Evolutionary conservation across 1,140 invertebrate genomes (phyloP).

Genomic region (Euura lappo): DNA sequence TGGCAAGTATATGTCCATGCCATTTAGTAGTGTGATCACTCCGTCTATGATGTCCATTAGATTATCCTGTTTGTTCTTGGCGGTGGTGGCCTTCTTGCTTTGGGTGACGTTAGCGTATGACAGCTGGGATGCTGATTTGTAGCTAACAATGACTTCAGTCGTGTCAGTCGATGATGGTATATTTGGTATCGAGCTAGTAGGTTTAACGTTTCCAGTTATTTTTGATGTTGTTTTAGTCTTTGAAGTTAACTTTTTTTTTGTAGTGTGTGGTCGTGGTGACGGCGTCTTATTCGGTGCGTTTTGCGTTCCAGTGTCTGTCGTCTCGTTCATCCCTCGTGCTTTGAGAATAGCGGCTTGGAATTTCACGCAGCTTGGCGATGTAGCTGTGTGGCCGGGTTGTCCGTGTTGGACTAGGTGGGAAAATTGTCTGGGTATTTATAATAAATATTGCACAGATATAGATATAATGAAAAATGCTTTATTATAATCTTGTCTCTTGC

Average conservation of each 20-base stretch:
- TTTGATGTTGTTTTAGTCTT: background rate
- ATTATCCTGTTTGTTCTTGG: constrained; percentile 9
- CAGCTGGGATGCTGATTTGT: constrained; percentile 6
- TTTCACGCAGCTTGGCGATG: background rate
- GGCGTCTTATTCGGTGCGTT: constrained; percentile 7
- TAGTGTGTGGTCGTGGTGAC: background rate
- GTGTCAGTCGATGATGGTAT: background rate
- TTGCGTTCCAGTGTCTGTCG: background rate
- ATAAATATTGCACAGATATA: too few species aligned
- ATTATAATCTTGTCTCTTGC: too few species aligned
- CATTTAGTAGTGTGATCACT: constrained; percentile 3
- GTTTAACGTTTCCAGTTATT: background rate
- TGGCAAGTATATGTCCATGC: constrained; percentile 5
- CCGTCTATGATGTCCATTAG: background rate
- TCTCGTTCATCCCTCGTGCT: constrained; percentile 2
- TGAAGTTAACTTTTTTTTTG: background rate
- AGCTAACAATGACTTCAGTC: background rate
- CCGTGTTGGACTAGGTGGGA: too few species aligned
- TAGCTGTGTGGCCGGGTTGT: background rate
- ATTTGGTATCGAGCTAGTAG: constrained; percentile 8
- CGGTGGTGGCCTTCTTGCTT: constrained; percentile 3
- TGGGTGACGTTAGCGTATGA: background rate
- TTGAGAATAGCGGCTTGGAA: background rate
- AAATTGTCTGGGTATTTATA: too few species aligned
- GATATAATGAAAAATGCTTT: too few species aligned